A percentile compares a stretch with the other conserved stretches of the same genome.
Evolutionary conservation across 2,888 invertebrate genomes (phyloP).

Genomic region (Thysanoteuthis rhombus): DNA sequence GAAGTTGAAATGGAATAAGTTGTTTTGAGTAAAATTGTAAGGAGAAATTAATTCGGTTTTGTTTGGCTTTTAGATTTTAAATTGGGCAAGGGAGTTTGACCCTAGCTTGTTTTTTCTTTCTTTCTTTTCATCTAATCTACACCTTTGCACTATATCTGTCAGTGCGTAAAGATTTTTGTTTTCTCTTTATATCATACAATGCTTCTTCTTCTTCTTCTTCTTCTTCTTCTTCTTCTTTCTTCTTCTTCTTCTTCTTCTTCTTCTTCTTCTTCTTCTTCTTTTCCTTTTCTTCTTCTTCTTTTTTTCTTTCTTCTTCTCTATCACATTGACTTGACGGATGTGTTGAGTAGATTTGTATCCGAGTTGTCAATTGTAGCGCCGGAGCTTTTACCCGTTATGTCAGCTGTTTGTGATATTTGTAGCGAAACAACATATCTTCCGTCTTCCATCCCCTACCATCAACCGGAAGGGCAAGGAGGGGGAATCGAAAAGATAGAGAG

Average conservation of each 20-base stretch:
- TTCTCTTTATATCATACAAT: no score
- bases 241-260: not conserved
- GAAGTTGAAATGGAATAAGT: no score
- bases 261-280: not conserved
- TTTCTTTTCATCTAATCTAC: not conserved
- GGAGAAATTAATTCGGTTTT: no score
- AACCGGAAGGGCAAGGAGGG: not conserved
- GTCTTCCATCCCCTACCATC: not conserved
- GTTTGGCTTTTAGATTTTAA: no score
- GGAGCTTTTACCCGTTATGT: not conserved
- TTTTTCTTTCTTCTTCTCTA: not conserved
- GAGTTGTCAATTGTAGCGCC: not conserved
- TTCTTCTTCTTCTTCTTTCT: not conserved
- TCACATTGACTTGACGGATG: not conserved
- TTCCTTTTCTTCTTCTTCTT: not conserved
- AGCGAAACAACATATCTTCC: not conserved
- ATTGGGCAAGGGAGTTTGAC: no score
- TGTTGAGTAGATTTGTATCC: constrained; percentile 12
- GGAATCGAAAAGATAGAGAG: not conserved
- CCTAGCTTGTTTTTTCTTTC: no score
- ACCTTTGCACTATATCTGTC: no score
- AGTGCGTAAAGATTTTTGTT: no score
- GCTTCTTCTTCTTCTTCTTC: no score
- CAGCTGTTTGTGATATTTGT: constrained; percentile 12
- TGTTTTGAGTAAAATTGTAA: no score